Base-by-base conservation (phyloP, 2,888 invertebrate genomes). In the Leptopilina myrica region DNA sequence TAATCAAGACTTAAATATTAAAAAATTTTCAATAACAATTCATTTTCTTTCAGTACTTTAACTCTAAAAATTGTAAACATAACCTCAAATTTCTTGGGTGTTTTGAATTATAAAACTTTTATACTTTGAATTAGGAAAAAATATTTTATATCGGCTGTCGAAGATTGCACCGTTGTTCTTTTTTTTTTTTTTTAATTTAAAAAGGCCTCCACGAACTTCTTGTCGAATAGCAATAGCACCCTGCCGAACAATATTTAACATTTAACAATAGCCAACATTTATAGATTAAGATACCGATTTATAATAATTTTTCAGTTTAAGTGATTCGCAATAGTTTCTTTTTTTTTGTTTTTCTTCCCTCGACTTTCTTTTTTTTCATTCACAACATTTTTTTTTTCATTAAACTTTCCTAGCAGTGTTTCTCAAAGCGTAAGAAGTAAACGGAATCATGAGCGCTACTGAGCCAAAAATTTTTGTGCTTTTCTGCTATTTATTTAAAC, bases 241-340 rank as follows among this genome's bases (percentile, higher is more conserved):
- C 81, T 84, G 85, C 84, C 83, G 91, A 91, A 91, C 90, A 91
- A 90, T 91, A 91, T 90, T 90, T 88, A 91, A 90, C 91, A 91
- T 91, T 91, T 91, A 91, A 91, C 91, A 91, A 91, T 91, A 91
- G 91, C 91, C 91, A 91, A 91, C 91, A 91, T 91, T 90, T 91
- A 91, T 91, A 91, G 90, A 91, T 89, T 90, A 90, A 90, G 88
- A 90, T 91, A 91, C 89, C 89, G 87, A 90, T 90, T 89, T 84
- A 86, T 89, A 87, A 86, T 89, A 87, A 87, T 86, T 86, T 43
- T 84, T 84, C 78, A 84, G 79, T 83, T 84, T 79, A 83, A 80
- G 83, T 82, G 80, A 80, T 80, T 82, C 80, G 81, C 77, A 78
- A 76, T 83, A 77, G 64, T 78, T 78, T 80, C 43, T 43, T 43